Evolutionary conservation across 2,888 invertebrate species (phyloP).

Genomic region (Pristionchus arcanus): DNA sequence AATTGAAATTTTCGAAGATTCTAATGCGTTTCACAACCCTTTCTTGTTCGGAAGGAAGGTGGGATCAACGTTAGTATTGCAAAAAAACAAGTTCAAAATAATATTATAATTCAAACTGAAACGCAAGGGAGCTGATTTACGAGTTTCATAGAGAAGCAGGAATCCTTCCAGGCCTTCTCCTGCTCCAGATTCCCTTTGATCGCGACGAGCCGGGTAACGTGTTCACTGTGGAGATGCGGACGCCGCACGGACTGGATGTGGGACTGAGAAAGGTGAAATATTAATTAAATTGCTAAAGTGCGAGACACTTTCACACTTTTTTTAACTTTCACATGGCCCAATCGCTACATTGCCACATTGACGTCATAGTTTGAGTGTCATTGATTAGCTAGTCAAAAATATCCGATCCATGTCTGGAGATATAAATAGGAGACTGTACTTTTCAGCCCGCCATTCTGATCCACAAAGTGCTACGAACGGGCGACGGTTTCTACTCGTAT

Average conservation of each 20-base stretch:
- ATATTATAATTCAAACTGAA: too few species aligned
- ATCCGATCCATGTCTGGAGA: too few species aligned
- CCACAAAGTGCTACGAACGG: constrained; percentile 70
- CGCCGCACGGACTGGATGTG: constrained; percentile 69
- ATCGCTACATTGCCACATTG: too few species aligned
- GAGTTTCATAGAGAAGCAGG: background rate
- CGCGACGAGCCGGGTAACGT: constrained; percentile 75
- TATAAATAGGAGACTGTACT: too few species aligned
- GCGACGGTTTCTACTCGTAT: constrained; percentile 72
- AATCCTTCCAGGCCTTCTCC: constrained; percentile 61
- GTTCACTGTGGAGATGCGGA: constrained; percentile 76
- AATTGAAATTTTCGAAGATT: background rate
- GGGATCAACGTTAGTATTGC: too few species aligned
- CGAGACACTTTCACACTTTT: too few species aligned
- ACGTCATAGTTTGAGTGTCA: too few species aligned
- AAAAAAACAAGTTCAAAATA: too few species aligned
- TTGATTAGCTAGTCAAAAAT: too few species aligned
- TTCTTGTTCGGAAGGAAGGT: background rate
- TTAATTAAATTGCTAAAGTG: too few species aligned
- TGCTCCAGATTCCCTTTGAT: constrained; percentile 75
- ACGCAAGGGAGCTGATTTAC: too few species aligned
- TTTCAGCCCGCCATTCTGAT: constrained; percentile 70
- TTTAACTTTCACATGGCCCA: too few species aligned
- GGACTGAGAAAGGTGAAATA: constrained; percentile 72
- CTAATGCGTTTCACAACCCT: background rate